phyloP scores from a whole-genome alignment of 2,797 vertebrate species.

The Ctenochaetus hawaiiensis region DNA sequence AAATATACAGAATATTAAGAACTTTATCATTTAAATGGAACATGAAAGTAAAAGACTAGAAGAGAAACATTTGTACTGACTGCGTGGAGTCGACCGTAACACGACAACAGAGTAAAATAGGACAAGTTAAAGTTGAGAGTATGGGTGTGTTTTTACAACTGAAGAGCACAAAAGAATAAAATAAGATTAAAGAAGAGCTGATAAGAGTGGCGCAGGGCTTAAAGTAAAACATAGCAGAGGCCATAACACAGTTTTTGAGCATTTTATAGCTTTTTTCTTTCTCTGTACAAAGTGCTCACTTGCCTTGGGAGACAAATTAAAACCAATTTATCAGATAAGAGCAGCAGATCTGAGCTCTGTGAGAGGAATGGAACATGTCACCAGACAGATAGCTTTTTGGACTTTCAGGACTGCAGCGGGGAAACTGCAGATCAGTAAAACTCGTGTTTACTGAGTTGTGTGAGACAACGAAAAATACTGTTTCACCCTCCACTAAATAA shows the following conservation, averaged over 20 bases:
- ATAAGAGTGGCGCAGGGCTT: not conserved
- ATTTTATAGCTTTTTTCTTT: slow-evolving; percentile 30
- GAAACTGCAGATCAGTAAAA: slow-evolving; percentile 32
- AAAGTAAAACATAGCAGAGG: slow-evolving; percentile 9
- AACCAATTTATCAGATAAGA: slow-evolving; percentile 56
- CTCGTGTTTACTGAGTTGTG: slow-evolving; percentile 48
- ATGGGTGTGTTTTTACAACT: slow-evolving; percentile 4
- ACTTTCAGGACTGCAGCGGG: not conserved
- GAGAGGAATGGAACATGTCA: slow-evolving; percentile 41
- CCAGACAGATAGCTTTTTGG: slow-evolving; percentile 19
- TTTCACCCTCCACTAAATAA: slow-evolving; percentile 45
- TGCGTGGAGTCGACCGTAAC: not conserved
- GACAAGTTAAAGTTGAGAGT: not conserved
- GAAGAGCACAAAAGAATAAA: slow-evolving; percentile 24
- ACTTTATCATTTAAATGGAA: not conserved
- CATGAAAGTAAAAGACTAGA: not conserved
- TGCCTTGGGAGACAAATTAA: slow-evolving; percentile 61
- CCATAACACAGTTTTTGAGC: slow-evolving; percentile 37
- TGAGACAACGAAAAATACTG: slow-evolving; percentile 49
- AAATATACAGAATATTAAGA: not conserved
- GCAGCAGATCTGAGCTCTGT: slow-evolving; percentile 11
- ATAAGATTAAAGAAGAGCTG: slow-evolving; percentile 23
- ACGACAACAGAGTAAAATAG: not conserved
- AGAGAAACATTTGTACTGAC: not conserved
- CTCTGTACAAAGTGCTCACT: slow-evolving; percentile 34